Evolutionary conservation across 2,113 vertebrate species (phyloP).

Genomic region (Clinocottus analis): DNA sequence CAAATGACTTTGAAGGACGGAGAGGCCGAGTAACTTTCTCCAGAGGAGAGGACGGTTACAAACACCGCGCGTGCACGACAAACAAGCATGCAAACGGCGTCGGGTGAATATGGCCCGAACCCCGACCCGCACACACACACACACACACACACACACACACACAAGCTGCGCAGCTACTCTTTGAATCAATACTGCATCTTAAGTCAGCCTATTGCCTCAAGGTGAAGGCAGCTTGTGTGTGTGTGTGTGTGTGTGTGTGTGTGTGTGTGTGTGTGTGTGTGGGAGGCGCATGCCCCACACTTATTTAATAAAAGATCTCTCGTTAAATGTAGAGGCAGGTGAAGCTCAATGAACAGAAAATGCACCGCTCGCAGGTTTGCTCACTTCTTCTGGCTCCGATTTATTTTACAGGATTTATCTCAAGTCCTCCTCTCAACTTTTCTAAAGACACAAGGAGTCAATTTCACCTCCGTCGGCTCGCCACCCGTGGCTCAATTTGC

Average conservation of each 20-base stretch:
- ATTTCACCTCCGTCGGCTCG: conserved; percentile 52
- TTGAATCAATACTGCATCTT: conserved; percentile 74
- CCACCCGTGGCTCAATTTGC: conserved; percentile 59
- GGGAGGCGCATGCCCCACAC: neutral
- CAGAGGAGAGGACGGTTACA: conserved; percentile 53
- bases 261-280: neutral
- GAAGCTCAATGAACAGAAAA: conserved; percentile 44
- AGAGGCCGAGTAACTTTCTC: conserved; percentile 71
- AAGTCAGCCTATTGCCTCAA: conserved; percentile 63
- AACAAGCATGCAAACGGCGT: conserved; percentile 49
- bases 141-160: conserved; percentile 9
- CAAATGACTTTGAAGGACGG: conserved; percentile 82
- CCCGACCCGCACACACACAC: neutral
- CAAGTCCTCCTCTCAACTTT: conserved; percentile 60
- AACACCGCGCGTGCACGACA: conserved; percentile 37
- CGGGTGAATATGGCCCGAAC: conserved; percentile 48
- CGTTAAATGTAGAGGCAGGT: neutral
- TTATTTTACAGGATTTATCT: conserved; percentile 27
- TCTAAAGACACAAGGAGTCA: conserved; percentile 50
- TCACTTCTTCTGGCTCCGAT: conserved; percentile 29
- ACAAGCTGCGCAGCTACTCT: conserved; percentile 37
- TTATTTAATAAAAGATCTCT: neutral
- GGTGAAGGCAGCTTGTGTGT: conserved; percentile 64
- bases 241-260: conserved; percentile 18
- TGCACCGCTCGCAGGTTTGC: conserved; percentile 9